Evolutionary conservation across 2,797 vertebrate genomes (phyloP).

Genomic region (Carcharodon carcharias): DNA sequence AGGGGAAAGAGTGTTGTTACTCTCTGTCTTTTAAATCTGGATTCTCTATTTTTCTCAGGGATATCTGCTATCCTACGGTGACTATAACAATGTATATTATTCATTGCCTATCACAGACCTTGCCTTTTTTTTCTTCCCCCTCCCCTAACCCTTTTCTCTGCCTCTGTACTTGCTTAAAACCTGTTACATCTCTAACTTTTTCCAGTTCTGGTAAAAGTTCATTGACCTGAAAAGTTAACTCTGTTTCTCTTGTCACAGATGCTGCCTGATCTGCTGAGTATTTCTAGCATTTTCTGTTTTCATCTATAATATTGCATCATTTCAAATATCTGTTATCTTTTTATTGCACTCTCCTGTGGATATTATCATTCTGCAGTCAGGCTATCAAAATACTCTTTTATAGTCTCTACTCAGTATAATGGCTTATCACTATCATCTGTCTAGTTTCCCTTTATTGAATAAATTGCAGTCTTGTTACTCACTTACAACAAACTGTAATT

Average conservation of each 20-base stretch:
- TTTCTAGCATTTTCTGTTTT: not conserved
- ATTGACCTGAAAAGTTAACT: not conserved
- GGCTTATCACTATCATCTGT: not conserved
- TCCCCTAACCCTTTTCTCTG: not conserved
- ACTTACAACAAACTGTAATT: not conserved
- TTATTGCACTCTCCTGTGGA: not conserved
- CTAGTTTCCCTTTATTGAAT: slow-evolving; percentile 8
- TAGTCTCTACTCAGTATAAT: not conserved
- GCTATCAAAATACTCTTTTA: slow-evolving; percentile 14
- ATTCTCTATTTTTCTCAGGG: not conserved
- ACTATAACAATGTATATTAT: not conserved
- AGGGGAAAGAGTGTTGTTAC: not conserved
- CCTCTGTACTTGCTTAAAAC: not conserved
- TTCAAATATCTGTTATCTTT: slow-evolving; percentile 1
- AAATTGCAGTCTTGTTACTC: slow-evolving; percentile 9
- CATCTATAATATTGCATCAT: not conserved
- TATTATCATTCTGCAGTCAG: not conserved
- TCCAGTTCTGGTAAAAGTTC: not conserved
- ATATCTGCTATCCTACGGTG: too few species aligned
- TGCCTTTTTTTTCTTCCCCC: not conserved
- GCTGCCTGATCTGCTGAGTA: not conserved
- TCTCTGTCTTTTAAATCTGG: not conserved
- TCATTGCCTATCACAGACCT: not conserved
- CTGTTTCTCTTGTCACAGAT: not conserved
- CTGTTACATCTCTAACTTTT: not conserved